These are phyloP conservation scores for Drosophila melanosoma DNA, from an alignment of 2,888 invertebrate species.

Conservation along the genomic window DNA sequence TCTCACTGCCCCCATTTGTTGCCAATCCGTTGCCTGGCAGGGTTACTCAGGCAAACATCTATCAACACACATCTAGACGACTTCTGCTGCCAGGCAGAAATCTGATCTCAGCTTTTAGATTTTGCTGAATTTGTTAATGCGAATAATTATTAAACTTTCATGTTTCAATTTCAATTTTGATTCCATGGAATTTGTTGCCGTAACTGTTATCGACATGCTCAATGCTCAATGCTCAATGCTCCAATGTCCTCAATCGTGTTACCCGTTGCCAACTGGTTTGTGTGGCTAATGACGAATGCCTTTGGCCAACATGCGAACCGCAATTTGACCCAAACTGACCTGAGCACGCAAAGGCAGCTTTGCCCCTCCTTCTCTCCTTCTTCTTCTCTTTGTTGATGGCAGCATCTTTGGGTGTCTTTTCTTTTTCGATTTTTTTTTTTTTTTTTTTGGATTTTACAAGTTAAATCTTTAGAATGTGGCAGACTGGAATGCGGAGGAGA, in stretches of 20 bases:
- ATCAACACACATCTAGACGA: constrained; percentile 12
- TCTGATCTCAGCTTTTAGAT: not conserved
- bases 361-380: constrained; percentile 7
- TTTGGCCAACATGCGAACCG: constrained; percentile 36
- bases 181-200: not conserved
- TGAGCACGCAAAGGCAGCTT: constrained; percentile 43
- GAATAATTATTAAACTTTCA: constrained; percentile 41
- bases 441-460: constrained; percentile 24
- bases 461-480: constrained; percentile 57
- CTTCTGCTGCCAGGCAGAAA: constrained; percentile 10
- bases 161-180: constrained; percentile 20
- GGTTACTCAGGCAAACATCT: constrained; percentile 14
- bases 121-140: constrained; percentile 34
- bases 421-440: constrained; percentile 18
- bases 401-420: constrained; percentile 18
- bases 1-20: not conserved
- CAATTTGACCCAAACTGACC: constrained; percentile 51
- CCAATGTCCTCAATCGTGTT: not conserved
- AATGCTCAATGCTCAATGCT: no score
- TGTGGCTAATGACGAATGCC: constrained; percentile 60
- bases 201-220: constrained; percentile 35
- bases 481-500: constrained; percentile 30
- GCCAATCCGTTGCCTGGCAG: constrained; percentile 13
- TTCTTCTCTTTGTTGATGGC: not conserved
- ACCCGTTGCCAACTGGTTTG: constrained; percentile 4